Base-by-base conservation (phyloP, 2,113 vertebrate genomes). In the Terrapene triunguis region DNA sequence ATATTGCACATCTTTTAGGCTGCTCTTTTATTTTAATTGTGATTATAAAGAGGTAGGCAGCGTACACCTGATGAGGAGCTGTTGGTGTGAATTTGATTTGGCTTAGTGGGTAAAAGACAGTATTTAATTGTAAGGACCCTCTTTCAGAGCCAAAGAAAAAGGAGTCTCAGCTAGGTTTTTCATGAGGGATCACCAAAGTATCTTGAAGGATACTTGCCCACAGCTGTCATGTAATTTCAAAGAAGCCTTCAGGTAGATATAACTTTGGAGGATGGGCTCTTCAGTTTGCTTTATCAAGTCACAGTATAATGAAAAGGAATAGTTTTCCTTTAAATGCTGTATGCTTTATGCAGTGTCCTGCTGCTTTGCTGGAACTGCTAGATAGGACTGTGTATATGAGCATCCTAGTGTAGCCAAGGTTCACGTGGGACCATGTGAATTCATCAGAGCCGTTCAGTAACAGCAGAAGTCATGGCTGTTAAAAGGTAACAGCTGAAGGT, bases 221-320 rank as follows among this genome's bases (percentile, higher is more conserved):
- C 44, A 79, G 25, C 14, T 11, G 54, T 55, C n/a, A 1, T 8
- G 5, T n/a, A 1, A 0, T 0, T 47, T 35, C 2, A 0, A 3
- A 48, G 80, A 35, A n/a, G 8, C 76, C 65, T 44, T 2, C 1
- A 0, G 35, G 2, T 81, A 50, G 6, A 4, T 16, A 12, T 6
- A 21, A 72, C 65, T 72, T 72, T 17, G n/a, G 65, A 72, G 65
- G 62, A 17, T 32, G 35, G 16, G 3, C 62, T 51, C 80, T 54
- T 69, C 65, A 69, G 35, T n/a, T 69, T 1, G 0, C 29, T 0
- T 29, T 17, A 12, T 1, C 48, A 7, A 8, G 21, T 44, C 35
- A 8, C 57, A 44, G 47, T 8, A 44, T 78, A 10, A 59, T 22
- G 53, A 42, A 72, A 48, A 8, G 22, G 44, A 62, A 4, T 2